phyloP scores from a whole-genome alignment of 2,113 vertebrate species.

The Trogon surrucura region DNA sequence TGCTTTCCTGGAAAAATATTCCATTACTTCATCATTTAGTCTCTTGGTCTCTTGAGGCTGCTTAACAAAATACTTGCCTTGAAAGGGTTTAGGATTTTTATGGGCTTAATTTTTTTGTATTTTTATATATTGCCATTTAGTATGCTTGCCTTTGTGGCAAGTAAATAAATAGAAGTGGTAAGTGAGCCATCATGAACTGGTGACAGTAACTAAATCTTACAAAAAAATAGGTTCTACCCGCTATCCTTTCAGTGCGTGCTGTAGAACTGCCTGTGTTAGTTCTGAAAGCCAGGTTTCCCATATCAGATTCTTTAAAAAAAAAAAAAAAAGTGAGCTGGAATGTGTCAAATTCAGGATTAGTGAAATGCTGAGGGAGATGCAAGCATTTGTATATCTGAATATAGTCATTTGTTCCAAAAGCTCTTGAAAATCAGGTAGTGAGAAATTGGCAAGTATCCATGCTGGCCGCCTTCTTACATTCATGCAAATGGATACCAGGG shows the following conservation, averaged over 20 bases:
- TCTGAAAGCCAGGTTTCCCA: background rate
- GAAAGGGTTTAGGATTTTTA: background rate
- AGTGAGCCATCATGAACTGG: background rate
- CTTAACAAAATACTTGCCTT: background rate
- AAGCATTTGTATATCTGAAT: slow-evolving; percentile 1
- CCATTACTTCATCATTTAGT: background rate
- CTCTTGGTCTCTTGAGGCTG: slow-evolving; percentile 1
- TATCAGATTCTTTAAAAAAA: background rate
- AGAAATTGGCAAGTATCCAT: slow-evolving; percentile 8
- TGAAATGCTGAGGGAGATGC: background rate
- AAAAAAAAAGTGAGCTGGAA: background rate
- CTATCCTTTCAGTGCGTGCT: background rate
- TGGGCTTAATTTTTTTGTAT: background rate
- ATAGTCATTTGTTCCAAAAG: slow-evolving; percentile 21
- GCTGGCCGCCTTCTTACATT: background rate
- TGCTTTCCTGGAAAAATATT: slow-evolving; percentile 18
- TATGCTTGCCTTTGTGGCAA: background rate
- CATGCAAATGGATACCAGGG: background rate
- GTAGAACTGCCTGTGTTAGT: background rate
- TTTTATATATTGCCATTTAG: background rate
- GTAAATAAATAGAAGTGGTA: background rate
- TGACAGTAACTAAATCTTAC: background rate
- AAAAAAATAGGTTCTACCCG: background rate
- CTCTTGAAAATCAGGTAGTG: background rate
- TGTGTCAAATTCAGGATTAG: background rate